A percentile compares a stretch with the other conserved stretches of the same genome.
Evolutionary conservation across 2,113 vertebrate species (phyloP).

Genomic region (Anseranas semipalmata): DNA sequence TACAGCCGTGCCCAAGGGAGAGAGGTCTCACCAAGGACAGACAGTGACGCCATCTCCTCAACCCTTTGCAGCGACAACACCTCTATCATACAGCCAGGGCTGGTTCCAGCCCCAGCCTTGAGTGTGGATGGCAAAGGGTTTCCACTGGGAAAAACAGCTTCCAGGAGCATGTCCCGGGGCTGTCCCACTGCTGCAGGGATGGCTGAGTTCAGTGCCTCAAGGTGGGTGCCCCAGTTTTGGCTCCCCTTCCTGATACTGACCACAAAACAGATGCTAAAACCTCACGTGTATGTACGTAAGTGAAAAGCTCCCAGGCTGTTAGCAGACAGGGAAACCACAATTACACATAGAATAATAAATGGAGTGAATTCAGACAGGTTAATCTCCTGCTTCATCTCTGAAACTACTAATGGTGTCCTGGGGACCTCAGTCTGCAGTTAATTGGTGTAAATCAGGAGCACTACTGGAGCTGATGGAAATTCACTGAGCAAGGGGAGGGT

Average conservation of each 20-base stretch:
- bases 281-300: rapidly evolving
- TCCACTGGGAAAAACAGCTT: not conserved
- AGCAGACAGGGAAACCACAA: constrained; percentile 27
- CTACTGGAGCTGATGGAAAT: not conserved
- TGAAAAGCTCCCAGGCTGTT: not conserved
- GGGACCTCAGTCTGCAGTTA: constrained; percentile 28
- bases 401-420: constrained; percentile 37
- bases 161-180: rapidly evolving
- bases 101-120: not conserved
- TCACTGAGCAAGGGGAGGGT: not conserved
- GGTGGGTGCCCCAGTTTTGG: not conserved
- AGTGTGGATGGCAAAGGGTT: not conserved
- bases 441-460: constrained; percentile 41
- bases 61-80: not conserved
- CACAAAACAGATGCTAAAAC: not conserved
- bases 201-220: not conserved
- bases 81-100: not conserved
- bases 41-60: not conserved
- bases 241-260: not conserved
- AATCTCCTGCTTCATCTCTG: constrained; percentile 46
- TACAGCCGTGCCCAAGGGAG: not conserved
- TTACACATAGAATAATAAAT: constrained; percentile 42
- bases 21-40: not conserved
- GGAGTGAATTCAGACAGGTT: constrained; percentile 51
- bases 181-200: not conserved